Evolutionary conservation across 2,113 vertebrate genomes (phyloP), one percentile per base, ranked within the genome.

Genomic region (Maccullochella peelii): DNA sequence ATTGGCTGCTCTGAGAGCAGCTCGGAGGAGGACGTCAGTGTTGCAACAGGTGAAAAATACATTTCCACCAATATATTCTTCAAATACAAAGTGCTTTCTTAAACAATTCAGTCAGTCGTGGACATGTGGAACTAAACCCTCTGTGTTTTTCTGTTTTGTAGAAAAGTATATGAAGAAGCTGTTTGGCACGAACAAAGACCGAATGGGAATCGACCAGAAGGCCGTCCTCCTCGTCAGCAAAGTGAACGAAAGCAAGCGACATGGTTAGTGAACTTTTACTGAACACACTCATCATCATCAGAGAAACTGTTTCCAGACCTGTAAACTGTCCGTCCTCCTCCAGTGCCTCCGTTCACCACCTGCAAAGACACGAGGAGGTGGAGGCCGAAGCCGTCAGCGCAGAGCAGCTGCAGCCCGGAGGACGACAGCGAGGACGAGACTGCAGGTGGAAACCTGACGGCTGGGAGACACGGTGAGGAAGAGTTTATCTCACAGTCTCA

Each of bases 141-240:
- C 5, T 1, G 11, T 3, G 0, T 40, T 3, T 38, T 3, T 25
- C 1, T 68, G 16, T 75, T 49, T 88, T 91, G 82, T 91, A 99
- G 98, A 98, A 91, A 97, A 96, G 84, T 99, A 99, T 4, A 94
- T 99, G 86, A 97, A 97, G 92, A 98, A 97, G 89, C 96, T 99
- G 77, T 98, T 99, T 55, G 98, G 98, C 38, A 73, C 97, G 27
- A 99, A 98, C 88, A 95, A 95, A 91, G 98, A 97, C 91, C 96
- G 97, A 30, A 97, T 99, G 97, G 97, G 97, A 27, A 94, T 97
- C 57, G 98, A 99, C 92, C 98, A 99, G 94, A 99, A 99, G 95
- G 97, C 98, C 18, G 97, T 99, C 78, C 96, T 99, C 62, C 97
- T 99, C 44, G 97, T 98, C 85, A 99, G 98, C 95, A 98, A 99